These are phyloP conservation scores for Zaprionus capensis DNA, from an alignment of 1,140 invertebrate species.

Conservation along the genomic window DNA sequence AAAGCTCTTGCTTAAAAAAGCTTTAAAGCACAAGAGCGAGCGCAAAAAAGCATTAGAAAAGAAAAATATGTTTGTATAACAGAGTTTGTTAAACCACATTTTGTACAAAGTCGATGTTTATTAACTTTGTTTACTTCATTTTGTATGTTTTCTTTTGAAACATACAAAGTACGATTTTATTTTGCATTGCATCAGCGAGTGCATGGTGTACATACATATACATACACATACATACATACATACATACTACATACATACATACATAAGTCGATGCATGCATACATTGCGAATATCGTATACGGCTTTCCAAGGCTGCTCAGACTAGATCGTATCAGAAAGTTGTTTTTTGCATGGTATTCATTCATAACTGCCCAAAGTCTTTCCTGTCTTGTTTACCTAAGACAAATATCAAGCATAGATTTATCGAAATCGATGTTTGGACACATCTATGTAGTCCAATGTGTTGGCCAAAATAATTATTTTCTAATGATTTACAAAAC, in stretches of 20 bases:
- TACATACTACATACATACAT: no score
- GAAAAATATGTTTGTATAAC: constrained; percentile 7
- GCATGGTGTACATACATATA: not conserved
- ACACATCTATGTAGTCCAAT: not conserved
- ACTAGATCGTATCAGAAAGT: constrained; percentile 40
- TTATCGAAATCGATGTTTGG: constrained; percentile 6
- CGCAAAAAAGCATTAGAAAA: constrained; percentile 9
- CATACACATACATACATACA: not conserved
- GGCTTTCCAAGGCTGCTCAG: constrained; percentile 13
- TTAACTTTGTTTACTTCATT: not conserved
- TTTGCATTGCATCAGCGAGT: not conserved
- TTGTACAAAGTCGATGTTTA: not conserved
- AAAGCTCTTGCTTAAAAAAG: constrained; percentile 24
- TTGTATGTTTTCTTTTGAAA: not conserved
- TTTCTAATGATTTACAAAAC: no score
- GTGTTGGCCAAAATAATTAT: no score
- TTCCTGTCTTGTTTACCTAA: constrained; percentile 30
- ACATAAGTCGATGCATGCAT: not conserved
- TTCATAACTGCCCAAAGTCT: constrained; percentile 30
- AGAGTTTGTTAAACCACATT: not conserved
- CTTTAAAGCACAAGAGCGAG: constrained; percentile 18
- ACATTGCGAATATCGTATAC: constrained; percentile 35
- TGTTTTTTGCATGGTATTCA: constrained; percentile 40
- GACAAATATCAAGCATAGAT: not conserved
- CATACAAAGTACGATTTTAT: not conserved